Evolutionary conservation across 2,113 vertebrate genomes (phyloP), one percentile per base, ranked within the genome.

Genomic region (Orthonyx spaldingii): DNA sequence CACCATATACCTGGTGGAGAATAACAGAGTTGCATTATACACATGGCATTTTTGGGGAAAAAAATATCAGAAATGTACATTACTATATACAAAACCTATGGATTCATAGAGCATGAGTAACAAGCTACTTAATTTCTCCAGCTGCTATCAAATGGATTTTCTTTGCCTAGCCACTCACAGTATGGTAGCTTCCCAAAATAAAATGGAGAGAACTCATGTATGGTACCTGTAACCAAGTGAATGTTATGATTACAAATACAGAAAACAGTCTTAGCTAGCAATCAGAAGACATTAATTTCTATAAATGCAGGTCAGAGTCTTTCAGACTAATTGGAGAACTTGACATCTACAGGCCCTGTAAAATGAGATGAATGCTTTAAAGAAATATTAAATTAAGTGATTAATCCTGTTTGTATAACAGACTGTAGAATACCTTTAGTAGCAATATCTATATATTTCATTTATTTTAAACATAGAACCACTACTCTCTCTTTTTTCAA

Each of bases 21-120:
- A 70, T 9, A 66, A 57, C 7, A 50, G 3, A 61, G 23, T 4
- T 70, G 46, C 14, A 47, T 47, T 64, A 55, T 6, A 64, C 13
- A 44, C 0, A 1, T 9, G 4, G 13, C 6, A 79, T 35, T 68
- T 35, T 42, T 20, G 6, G 7, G 9, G 6, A 3, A 22, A 59
- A 39, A 65, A 81, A 42, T 3, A 18, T 4, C n/a, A 55, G 19
- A 42, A 77, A 42, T 35, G 14, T 28, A 68, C 16, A 59, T 52
- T 21, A 59, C 3, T 39, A 11, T 9, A 60, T 18, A 47, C 11
- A 84, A 55, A 46, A n/a, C 15, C 46, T 57, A 15, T 28, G 20
- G 22, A 64, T 20, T 83, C 13, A 52, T 1, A n/a, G 10, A 4
- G 20, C 87, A 59, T 23, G 10, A 93, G 10, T n/a, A 56, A 10